phyloP scores from a whole-genome alignment of 1,140 invertebrate species.

The Saccostrea glomerata region DNA sequence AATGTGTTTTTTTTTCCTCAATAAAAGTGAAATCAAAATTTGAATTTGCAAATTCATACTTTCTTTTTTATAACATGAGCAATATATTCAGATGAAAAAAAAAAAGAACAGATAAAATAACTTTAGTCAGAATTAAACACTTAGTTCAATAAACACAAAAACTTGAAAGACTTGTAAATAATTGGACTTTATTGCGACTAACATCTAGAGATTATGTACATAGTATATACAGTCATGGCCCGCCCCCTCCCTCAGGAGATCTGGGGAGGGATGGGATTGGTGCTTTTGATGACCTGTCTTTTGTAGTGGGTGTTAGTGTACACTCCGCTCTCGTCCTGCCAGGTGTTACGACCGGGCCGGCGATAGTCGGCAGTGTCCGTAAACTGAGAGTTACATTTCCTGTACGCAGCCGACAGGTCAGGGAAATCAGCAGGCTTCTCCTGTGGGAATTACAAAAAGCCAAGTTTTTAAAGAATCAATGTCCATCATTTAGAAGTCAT shows the following conservation, averaged over 20 bases:
- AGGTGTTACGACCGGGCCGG: constrained; percentile 76
- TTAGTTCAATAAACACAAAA: neutral
- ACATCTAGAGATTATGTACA: constrained; percentile 5
- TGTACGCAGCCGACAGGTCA: constrained; percentile 73
- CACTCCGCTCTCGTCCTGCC: constrained; percentile 77
- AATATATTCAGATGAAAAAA: neutral
- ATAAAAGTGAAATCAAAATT: neutral
- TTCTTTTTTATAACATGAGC: no score
- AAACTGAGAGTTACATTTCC: constrained; percentile 78
- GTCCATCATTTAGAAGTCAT: neutral
- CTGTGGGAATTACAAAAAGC: constrained; percentile 50
- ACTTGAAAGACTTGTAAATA: neutral
- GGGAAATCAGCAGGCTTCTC: constrained; percentile 63
- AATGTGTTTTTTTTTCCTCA: neutral
- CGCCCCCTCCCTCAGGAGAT: neutral
- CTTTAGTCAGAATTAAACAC: no score
- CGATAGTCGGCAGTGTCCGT: constrained; percentile 75
- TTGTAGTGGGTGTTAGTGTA: constrained; percentile 76
- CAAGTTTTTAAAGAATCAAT: neutral
- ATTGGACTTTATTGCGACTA: neutral
- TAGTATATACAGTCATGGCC: neutral
- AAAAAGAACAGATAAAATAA: neutral
- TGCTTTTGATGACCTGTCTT: constrained; percentile 64
- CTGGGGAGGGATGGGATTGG: constrained; percentile 63
- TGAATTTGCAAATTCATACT: no score